phyloP scores from a whole-genome alignment of 2,888 invertebrate genomes.

The Philaethria dido region DNA sequence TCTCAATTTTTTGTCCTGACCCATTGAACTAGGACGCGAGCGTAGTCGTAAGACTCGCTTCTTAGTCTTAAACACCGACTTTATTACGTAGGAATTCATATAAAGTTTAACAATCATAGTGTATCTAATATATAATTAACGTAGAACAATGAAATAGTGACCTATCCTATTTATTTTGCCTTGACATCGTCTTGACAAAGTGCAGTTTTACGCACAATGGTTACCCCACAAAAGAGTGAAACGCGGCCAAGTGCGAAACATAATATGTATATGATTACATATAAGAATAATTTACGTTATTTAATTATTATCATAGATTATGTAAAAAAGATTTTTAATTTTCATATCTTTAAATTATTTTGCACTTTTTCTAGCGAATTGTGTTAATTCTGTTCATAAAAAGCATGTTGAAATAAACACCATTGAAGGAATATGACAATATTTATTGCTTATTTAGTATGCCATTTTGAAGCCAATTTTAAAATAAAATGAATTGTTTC shows the following conservation, averaged over 20 bases:
- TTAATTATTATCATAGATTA: neutral
- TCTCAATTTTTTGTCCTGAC: neutral
- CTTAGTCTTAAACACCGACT: neutral
- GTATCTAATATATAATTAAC: constrained; percentile 27
- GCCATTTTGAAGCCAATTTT: neutral
- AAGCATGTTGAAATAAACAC: neutral
- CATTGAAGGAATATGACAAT: neutral
- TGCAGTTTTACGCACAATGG: constrained; percentile 32
- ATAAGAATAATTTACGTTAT: neutral
- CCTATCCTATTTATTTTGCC: constrained; percentile 42
- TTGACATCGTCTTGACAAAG: constrained; percentile 44
- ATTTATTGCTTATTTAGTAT: neutral
- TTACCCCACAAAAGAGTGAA: constrained; percentile 19
- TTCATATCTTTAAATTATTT: neutral
- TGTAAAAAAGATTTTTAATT: neutral
- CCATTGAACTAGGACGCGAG: neutral
- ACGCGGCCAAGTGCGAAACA: constrained; percentile 16
- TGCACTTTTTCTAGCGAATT: neutral
- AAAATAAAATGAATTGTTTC: neutral
- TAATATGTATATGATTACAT: constrained; percentile 1
- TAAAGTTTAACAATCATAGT: constrained; percentile 16
- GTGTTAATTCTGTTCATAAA: neutral
- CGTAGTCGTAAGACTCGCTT: neutral
- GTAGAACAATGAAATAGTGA: constrained; percentile 43
- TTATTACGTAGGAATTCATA: neutral